Evolutionary conservation across 2,888 invertebrate species (phyloP), one percentile per base, ranked within the genome.

Genomic region (Agonopterix subpropinquella): DNA sequence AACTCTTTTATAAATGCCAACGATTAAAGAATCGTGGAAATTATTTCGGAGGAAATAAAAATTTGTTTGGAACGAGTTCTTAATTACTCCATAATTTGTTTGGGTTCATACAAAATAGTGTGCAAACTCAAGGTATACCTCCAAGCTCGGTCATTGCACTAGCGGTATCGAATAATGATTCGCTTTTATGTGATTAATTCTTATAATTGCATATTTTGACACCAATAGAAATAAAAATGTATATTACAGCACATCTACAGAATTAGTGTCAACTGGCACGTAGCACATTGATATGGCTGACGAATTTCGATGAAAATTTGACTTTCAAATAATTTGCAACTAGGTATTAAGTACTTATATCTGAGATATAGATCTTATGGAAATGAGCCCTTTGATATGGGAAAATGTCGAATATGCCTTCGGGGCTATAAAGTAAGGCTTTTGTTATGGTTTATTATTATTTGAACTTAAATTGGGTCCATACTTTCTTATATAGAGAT

Each of bases 61-160:
- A n/a, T 39, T 39, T 39, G 39, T 39, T 10, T 39, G 39, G n/a
- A 39, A 4, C n/a, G 39, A 9, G 9, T 39, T n/a, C 10, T n/a
- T 39, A n/a, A 39, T n/a, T 39, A 39, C 39, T 10, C n/a, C 39
- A 39, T n/a, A 39, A 39, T 39, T 39, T 39, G 10, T 39, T 9
- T n/a, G 10, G 39, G 39, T 39, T 39, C 3, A 39, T n/a, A 39
- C 39, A 1, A 10, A 9, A 39, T n/a, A 28, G 28, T 28, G 28
- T 28, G 28, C 28, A 18, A 28, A 39, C 39, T n/a, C 7, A 39
- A 39, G 35, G 4, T 11, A 42, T 52, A 57, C 55, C 55, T 60
- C 52, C 51, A 48, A 61, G 50, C 41, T 43, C 51, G 71, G 70
- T 71, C 73, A 73, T 53, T 69, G 75, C 64, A 65, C 70, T 54